Percentiles rank a stretch among this genome's conserved stretches.
phyloP scores from a whole-genome alignment of 2,113 vertebrate species.

The Naja naja region DNA sequence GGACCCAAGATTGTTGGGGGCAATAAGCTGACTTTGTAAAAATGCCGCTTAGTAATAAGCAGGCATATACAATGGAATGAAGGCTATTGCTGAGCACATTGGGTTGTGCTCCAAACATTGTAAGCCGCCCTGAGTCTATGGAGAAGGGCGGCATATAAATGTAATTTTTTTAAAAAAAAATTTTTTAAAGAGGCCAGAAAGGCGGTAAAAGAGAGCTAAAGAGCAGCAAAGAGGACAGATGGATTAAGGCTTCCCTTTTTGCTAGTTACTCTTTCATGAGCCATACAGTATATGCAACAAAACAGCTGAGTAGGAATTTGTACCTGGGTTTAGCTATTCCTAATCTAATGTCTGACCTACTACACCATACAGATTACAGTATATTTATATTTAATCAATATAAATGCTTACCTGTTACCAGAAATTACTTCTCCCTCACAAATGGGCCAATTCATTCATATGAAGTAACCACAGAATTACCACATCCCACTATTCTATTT shows the following conservation, averaged over 20 bases:
- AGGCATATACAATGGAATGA: too few relatives aligned
- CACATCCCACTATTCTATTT: background rate
- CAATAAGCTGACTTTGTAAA: too few relatives aligned
- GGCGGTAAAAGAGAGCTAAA: background rate
- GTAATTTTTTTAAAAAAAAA: too few relatives aligned
- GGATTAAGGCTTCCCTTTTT: background rate
- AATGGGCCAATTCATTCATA: background rate
- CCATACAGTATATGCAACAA: background rate
- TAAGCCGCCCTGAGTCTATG: too few relatives aligned
- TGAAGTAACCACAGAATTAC: background rate
- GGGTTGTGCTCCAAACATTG: too few relatives aligned
- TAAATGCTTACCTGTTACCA: background rate
- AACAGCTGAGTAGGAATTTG: background rate
- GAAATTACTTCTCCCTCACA: background rate
- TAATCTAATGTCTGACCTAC: background rate
- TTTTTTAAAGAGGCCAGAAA: background rate
- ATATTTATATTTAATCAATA: background rate
- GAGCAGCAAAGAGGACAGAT: background rate
- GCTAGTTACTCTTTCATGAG: background rate
- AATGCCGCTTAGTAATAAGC: too few relatives aligned
- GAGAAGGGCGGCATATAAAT: too few relatives aligned
- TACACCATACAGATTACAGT: background rate
- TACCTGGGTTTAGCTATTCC: background rate
- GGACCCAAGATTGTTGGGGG: too few relatives aligned
- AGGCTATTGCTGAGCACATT: too few relatives aligned